These are phyloP conservation scores for Leguminivora glycinivorella DNA, from an alignment of 1,140 invertebrate genomes.

Conservation along the genomic window DNA sequence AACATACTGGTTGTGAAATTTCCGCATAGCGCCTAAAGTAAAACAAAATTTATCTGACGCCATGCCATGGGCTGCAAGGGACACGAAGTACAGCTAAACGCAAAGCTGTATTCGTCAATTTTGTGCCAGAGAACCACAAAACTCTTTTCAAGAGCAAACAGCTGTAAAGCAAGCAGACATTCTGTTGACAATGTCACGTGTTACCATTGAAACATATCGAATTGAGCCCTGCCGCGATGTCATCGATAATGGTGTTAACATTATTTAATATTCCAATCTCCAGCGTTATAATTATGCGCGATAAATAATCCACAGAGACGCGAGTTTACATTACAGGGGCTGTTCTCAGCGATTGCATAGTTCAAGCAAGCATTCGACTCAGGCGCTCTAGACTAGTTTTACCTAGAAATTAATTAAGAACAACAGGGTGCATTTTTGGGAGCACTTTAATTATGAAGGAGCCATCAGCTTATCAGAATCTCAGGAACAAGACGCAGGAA, in stretches of 20 bases:
- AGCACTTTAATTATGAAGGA: too few relatives aligned
- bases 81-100: neutral
- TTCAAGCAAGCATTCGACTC: neutral
- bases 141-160: neutral
- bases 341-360: neutral
- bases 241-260: slow-evolving; percentile 18
- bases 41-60: too few relatives aligned
- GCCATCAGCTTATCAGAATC: too few relatives aligned
- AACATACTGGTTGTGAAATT: neutral
- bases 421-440: too few relatives aligned
- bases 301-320: slow-evolving; percentile 18
- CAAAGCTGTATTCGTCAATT: too few relatives aligned
- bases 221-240: neutral
- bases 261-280: slow-evolving; percentile 16
- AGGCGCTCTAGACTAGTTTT: neutral
- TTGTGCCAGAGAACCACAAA: too few relatives aligned
- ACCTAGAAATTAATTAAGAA: too few relatives aligned
- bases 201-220: neutral
- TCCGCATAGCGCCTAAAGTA: too few relatives aligned
- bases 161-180: neutral
- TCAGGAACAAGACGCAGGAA: too few relatives aligned
- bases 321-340: neutral
- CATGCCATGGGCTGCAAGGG: neutral
- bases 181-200: neutral
- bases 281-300: slow-evolving; percentile 1